Conservation (phyloP, 2,888 invertebrate species). For the Torymus texanus region DNA sequence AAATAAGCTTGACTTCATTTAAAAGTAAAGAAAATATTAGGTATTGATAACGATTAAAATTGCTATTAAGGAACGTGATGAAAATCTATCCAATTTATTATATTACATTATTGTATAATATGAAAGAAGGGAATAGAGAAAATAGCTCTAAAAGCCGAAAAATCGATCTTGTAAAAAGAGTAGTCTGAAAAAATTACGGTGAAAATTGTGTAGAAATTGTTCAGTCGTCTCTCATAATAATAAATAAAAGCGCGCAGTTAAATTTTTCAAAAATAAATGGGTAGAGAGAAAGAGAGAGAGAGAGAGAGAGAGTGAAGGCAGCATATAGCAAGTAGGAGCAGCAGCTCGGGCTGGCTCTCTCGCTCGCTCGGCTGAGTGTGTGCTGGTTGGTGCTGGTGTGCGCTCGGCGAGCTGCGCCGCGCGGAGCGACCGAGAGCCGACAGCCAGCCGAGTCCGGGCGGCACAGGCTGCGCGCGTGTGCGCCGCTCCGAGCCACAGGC, state of each 20-base stretch:
- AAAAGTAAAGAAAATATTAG: no score
- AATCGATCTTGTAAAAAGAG: neutral
- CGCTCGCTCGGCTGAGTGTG: conserved; percentile 3
- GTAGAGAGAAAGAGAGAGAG: conserved; percentile 18
- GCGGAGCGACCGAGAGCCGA: neutral
- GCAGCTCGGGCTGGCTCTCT: conserved; percentile 21
- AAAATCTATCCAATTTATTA: no score
- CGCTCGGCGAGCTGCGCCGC: neutral
- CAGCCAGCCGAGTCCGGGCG: no score
- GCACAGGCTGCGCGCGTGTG: neutral
- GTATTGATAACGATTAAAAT: no score
- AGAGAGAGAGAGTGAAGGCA: neutral
- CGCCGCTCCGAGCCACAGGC: conserved; percentile 26
- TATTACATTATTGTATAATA: no score
- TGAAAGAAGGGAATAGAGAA: no score
- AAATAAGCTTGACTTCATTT: no score
- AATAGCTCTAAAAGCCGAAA: neutral
- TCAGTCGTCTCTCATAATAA: conserved; percentile 4
- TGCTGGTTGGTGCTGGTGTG: neutral
- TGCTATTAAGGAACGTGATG: no score
- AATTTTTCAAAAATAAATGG: conserved; percentile 54
- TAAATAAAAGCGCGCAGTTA: conserved; percentile 38
- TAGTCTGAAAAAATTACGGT: neutral
- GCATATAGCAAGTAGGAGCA: conserved; percentile 3
- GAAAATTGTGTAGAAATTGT: conserved; percentile 13